A percentile compares a stretch with the other conserved stretches of the same genome.
These are phyloP conservation scores for Oriolus oriolus DNA, from an alignment of 2,113 vertebrate genomes.

Conservation along the genomic window DNA sequence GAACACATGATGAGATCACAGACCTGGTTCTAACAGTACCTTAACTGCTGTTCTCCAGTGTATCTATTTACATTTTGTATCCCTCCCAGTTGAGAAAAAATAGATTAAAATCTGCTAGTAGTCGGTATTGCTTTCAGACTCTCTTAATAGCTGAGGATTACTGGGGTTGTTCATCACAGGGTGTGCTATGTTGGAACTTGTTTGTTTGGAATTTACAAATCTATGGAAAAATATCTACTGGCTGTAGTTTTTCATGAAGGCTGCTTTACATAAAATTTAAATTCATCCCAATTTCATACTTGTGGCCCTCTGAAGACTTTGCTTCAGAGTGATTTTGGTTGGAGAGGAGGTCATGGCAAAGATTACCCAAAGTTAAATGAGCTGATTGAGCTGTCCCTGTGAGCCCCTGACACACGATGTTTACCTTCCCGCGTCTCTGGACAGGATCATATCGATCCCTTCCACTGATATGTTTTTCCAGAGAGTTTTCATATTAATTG, in stretches of 20 bases:
- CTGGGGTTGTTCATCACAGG: not conserved
- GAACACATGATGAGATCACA: not conserved
- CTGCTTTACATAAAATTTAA: not conserved
- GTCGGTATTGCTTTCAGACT: slow-evolving; percentile 16
- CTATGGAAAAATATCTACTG: not conserved
- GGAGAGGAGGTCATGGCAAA: not conserved
- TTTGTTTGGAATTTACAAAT: slow-evolving; percentile 30
- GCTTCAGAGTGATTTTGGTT: not conserved
- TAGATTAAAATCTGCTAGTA: slow-evolving; percentile 31
- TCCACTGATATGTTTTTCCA: slow-evolving; percentile 57
- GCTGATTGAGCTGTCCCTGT: not conserved
- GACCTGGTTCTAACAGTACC: not conserved
- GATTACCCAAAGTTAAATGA: not conserved
- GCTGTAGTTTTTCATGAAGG: not conserved
- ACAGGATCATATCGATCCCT: slow-evolving; percentile 71
- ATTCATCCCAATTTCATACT: not conserved
- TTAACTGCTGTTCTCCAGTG: not conserved
- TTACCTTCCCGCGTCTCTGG: slow-evolving; percentile 84
- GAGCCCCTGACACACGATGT: not conserved
- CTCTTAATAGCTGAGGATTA: not conserved
- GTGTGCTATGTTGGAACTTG: not conserved
- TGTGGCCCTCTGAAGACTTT: not conserved
- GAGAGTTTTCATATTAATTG: slow-evolving; percentile 75
- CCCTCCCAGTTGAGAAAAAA: slow-evolving; percentile 10
- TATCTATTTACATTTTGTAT: slow-evolving; percentile 16